phyloP scores from a whole-genome alignment of 2,888 invertebrate genomes.

The Scaptodrosophila latifasciaeformis region DNA sequence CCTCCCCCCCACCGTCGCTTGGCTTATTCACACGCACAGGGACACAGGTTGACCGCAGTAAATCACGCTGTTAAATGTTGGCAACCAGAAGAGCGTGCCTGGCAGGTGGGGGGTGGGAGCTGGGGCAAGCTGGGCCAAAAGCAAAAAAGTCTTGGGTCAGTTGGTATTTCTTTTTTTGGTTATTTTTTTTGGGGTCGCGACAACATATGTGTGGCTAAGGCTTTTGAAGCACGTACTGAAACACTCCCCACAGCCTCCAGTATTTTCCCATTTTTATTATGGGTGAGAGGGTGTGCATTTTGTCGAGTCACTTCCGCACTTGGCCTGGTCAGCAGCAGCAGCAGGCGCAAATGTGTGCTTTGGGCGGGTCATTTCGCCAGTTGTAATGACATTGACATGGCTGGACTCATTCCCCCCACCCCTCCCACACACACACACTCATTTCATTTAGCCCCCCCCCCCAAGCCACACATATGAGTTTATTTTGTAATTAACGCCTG shows the following conservation, averaged over 20 bases:
- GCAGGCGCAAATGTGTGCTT: slow-evolving; percentile 64
- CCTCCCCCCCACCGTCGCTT: too few relatives aligned
- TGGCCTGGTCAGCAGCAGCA: slow-evolving; percentile 47
- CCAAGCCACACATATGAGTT: slow-evolving; percentile 58
- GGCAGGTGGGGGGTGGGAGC: too few relatives aligned
- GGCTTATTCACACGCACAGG: slow-evolving; percentile 1
- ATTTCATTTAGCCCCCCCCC: slow-evolving; percentile 2
- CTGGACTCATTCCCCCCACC: background rate
- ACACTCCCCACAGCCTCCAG: background rate
- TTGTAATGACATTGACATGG: slow-evolving; percentile 57
- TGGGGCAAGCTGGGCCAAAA: background rate
- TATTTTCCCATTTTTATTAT: too few relatives aligned
- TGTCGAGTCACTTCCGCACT: slow-evolving; percentile 69
- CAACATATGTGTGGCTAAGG: slow-evolving; percentile 35
- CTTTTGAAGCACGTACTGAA: slow-evolving; percentile 47
- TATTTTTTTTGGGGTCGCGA: too few relatives aligned
- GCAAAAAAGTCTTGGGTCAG: background rate
- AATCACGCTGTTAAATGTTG: slow-evolving; percentile 70
- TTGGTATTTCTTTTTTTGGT: too few relatives aligned
- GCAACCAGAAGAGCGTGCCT: slow-evolving; percentile 32
- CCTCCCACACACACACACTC: background rate
- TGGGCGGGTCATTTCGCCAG: slow-evolving; percentile 63
- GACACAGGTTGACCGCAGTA: slow-evolving; percentile 66
- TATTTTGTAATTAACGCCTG: slow-evolving; percentile 75
- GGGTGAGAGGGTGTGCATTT: slow-evolving; percentile 45